These are phyloP conservation scores for Spisula subtruncata DNA, from an alignment of 2,888 invertebrate genomes.

Conservation along the genomic window DNA sequence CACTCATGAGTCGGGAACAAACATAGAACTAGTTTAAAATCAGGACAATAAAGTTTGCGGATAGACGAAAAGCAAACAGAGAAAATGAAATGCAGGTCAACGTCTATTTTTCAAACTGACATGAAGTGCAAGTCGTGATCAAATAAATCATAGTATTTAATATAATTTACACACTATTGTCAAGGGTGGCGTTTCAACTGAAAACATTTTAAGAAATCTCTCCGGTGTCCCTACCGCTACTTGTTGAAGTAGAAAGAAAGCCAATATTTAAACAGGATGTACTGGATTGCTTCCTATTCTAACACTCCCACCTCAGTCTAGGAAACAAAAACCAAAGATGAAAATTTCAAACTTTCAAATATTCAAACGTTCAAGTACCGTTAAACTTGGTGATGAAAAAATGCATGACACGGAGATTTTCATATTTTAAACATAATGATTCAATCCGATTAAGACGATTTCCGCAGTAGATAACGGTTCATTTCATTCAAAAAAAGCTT, in stretches of 20 bases:
- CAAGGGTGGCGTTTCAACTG: not conserved
- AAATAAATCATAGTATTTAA: conserved; percentile 1
- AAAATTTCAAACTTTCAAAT: conserved; percentile 16
- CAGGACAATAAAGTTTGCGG: not conserved
- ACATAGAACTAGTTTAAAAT: not conserved
- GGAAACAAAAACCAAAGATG: not conserved
- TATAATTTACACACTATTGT: conserved; percentile 5
- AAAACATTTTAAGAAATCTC: not conserved
- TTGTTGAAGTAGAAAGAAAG: not conserved
- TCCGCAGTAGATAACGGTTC: conserved; percentile 11
- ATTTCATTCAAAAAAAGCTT: conserved; percentile 12
- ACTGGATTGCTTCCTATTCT: not conserved
- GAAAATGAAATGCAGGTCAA: conserved; percentile 5
- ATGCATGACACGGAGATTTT: not conserved
- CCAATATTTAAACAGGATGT: conserved; percentile 18
- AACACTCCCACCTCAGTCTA: conserved; percentile 14
- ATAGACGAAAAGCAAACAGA: conserved; percentile 2
- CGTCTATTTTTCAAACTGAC: not conserved
- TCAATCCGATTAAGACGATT: conserved; percentile 25
- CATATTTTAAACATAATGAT: conserved; percentile 6
- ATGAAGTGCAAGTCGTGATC: not conserved
- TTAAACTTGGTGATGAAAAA: not conserved
- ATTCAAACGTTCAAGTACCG: not conserved
- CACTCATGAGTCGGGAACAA: conserved; percentile 17
- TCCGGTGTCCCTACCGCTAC: not conserved